Base-by-base conservation (phyloP, 2,888 invertebrate species). In the Panorpa germanica region DNA sequence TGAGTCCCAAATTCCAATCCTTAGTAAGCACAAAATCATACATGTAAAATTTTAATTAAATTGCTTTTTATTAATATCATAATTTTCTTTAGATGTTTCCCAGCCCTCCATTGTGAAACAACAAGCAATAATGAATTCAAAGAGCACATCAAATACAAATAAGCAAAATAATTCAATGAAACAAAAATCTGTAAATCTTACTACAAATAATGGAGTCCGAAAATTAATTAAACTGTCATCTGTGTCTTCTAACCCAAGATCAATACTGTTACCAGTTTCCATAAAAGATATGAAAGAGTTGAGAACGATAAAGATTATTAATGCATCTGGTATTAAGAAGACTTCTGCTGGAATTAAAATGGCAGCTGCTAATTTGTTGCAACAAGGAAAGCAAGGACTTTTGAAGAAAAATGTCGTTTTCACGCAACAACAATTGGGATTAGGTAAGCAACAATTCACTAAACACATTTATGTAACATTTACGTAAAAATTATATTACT, bases 261-360 rank as follows among this genome's bases (percentile, higher is more conserved):
- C 76, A 1, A 69, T 80, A 35, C 54, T 78, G 10, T 55, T 80
- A 13, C 78, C 78, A 1, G 68, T 77, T 5, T 72, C 68, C 19
- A 52, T 70, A 27, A 70, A 70, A 40, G 68, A 70, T 34, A 69
- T 74, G 53, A 72, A 74, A 49, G 72, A 72, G 45, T 60, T 77
- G 32, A 70, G 68, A 40, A 68, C 70, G 1, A 70, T 74, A 32
- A 73, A 77, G 53, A 73, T 78, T 32, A 66, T 77, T 29, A 75
- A 74, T 41, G 65, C 72, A 1, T 57, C 68, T 1, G 63, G 63
- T 38, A 45, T 67, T 37, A 46, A 39, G n/a, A 58, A 62, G 48
- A 57, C 61, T 37, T 57, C 61, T 5, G 56, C 63, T 4, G 63
- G 60, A 40, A 59, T 65, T 17, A 63, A 61, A 36, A 39, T 62